phyloP scores from a whole-genome alignment of 2,888 invertebrate genomes.

The Glaucopsyche alexis region DNA sequence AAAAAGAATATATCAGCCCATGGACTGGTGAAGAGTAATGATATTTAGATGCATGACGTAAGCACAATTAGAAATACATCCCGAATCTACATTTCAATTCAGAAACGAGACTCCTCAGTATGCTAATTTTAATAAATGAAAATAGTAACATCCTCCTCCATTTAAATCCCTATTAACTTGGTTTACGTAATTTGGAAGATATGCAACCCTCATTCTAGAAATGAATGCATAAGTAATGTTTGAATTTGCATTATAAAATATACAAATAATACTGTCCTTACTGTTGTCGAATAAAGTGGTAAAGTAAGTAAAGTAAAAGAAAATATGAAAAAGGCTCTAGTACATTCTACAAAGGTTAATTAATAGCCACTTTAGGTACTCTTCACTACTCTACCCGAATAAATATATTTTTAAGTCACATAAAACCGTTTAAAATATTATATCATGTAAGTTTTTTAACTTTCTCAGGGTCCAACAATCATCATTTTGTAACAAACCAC shows the following conservation, averaged over 20 bases:
- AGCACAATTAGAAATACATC: neutral
- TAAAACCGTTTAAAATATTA: no score
- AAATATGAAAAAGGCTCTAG: neutral
- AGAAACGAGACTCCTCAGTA: neutral
- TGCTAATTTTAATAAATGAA: conserved; percentile 24
- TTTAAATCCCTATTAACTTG: conserved; percentile 26
- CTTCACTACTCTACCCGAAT: no score
- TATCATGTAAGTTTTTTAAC: no score
- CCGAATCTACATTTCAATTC: conserved; percentile 3
- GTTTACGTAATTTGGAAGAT: conserved; percentile 29
- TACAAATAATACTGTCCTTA: conserved; percentile 28
- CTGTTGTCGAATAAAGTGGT: neutral
- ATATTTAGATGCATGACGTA: no score
- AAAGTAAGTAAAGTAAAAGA: neutral
- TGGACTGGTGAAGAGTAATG: no score
- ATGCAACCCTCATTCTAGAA: conserved; percentile 30
- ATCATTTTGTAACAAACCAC: neutral
- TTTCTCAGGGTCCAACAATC: no score
- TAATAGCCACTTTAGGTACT: no score
- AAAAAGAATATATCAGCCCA: no score
- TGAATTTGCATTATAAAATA: conserved; percentile 31
- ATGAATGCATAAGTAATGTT: conserved; percentile 31
- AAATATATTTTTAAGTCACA: no score
- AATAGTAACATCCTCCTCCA: conserved; percentile 16
- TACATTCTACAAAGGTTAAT: no score